Evolutionary conservation across 2,888 invertebrate species (phyloP), one percentile per base, ranked within the genome.

Genomic region (Lochmaea capreae): DNA sequence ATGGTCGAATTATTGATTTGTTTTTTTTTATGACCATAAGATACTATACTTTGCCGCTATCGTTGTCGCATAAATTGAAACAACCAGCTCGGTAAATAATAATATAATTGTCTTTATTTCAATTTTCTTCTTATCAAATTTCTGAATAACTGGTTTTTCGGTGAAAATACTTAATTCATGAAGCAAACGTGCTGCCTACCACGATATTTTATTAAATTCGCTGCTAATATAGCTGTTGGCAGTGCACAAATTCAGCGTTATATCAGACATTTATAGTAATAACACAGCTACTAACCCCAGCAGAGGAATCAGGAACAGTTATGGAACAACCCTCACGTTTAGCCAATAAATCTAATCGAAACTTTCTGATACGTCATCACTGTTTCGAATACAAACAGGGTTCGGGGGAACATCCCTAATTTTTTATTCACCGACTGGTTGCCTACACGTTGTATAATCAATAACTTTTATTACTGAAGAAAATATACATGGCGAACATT

Each of bases 341-440:
- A 59, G 12, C 33, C 59, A 33, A 59, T 59, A 59, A 59, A 59
- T 59, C 59, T 33, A 12, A 59, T 59, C 59, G 33, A 33, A 59
- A 59, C 26, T 59, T 59, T 33, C 59, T 33, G 59, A 33, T 59
- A 59, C 59, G 33, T 59, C 59, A 59, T 59, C n/a, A 59, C 33
- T 59, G 59, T 33, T 59, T 59, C 59, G 59, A 33, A 59, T 33
- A 59, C 33, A 26, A 33, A 58, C 58, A 26, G 14, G 33, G 18
- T 26, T 26, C 8, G 26, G 59, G 59, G 0, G 14, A 59, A n/a
- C n/a, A 16, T 33, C 59, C 33, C 14, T 59, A 59, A 33, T 59
- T 59, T 59, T 59, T 26, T 16, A 59, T 59, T 33, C 33, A 33
- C 1, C 26, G 14, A 59, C 33, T 26, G 33, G 33, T 33, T 8